Percentiles rank a stretch among this genome's conserved stretches.
These are phyloP conservation scores for Paramormyrops kingsleyae DNA, from an alignment of 2,113 vertebrate species.

Conservation along the genomic window DNA sequence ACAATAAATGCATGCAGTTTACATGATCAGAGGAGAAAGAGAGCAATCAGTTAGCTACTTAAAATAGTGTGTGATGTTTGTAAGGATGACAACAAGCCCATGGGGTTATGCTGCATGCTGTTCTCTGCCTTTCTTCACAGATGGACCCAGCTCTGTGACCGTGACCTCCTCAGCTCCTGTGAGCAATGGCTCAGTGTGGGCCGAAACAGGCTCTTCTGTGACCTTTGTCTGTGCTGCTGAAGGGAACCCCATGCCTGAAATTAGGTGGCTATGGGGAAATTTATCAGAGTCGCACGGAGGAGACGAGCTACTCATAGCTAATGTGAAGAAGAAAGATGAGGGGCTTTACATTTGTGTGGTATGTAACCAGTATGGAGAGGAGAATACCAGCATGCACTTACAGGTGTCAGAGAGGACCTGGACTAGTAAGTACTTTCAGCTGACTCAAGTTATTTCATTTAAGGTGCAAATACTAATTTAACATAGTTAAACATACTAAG, in stretches of 20 bases:
- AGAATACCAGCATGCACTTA: constrained; percentile 17
- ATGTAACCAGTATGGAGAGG: constrained; percentile 15
- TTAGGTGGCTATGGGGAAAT: constrained; percentile 7
- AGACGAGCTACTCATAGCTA: not conserved
- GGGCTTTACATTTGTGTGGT: constrained; percentile 21
- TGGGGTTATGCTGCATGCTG: not conserved
- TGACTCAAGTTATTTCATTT: not conserved
- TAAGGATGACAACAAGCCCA: not conserved
- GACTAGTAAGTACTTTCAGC: not conserved
- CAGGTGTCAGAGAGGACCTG: not conserved
- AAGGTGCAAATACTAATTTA: not conserved
- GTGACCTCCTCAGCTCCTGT: not conserved
- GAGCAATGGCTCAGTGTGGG: not conserved
- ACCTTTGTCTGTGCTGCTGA: not conserved
- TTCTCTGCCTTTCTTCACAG: not conserved
- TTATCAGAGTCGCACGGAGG: not conserved
- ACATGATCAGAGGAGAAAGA: not conserved
- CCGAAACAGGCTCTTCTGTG: not conserved
- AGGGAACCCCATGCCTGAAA: constrained; percentile 16
- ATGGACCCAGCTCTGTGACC: constrained; percentile 7
- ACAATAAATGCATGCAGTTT: not conserved
- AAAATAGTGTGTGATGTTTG: not conserved
- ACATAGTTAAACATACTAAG: not conserved
- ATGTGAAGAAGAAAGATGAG: constrained; percentile 8
- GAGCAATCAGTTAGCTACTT: not conserved